These are phyloP conservation scores for Acanthosepion lycidas DNA, from an alignment of 2,888 invertebrate species.

Conservation along the genomic window DNA sequence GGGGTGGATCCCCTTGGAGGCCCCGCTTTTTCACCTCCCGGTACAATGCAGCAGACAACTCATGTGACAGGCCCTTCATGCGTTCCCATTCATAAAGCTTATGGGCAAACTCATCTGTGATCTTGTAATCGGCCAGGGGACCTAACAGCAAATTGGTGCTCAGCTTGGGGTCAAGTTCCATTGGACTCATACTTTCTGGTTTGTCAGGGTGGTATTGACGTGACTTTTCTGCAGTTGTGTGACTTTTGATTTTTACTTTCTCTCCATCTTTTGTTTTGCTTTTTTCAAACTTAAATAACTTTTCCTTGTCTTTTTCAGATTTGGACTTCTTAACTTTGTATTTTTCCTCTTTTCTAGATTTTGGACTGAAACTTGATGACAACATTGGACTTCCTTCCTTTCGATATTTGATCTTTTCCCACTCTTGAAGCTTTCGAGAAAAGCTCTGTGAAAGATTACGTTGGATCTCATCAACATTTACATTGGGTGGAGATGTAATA, in stretches of 20 bases:
- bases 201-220: constrained; percentile 81
- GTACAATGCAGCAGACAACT: constrained; percentile 60
- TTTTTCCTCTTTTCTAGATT: constrained; percentile 57
- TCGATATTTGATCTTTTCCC: constrained; percentile 79
- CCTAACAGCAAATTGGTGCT: constrained; percentile 81
- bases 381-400: constrained; percentile 58
- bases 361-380: constrained; percentile 55
- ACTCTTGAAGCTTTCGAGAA: constrained; percentile 87
- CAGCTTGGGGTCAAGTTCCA: constrained; percentile 82
- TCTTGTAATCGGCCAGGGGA: constrained; percentile 75
- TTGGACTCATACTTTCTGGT: constrained; percentile 79
- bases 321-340: constrained; percentile 62
- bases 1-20: constrained; percentile 49
- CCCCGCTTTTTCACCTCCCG: constrained; percentile 61
- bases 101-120: constrained; percentile 90
- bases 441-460: constrained; percentile 86
- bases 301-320: constrained; percentile 60
- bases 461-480: constrained; percentile 75
- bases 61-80: constrained; percentile 60
- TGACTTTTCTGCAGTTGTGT: constrained; percentile 76
- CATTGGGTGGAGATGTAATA: neutral
- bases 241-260: constrained; percentile 76
- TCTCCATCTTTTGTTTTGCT: constrained; percentile 77
- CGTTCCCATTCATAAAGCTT: constrained; percentile 90
- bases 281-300: constrained; percentile 53